These are phyloP conservation scores for Polyodon spathula DNA, from an alignment of 2,113 vertebrate species.

Conservation along the genomic window DNA sequence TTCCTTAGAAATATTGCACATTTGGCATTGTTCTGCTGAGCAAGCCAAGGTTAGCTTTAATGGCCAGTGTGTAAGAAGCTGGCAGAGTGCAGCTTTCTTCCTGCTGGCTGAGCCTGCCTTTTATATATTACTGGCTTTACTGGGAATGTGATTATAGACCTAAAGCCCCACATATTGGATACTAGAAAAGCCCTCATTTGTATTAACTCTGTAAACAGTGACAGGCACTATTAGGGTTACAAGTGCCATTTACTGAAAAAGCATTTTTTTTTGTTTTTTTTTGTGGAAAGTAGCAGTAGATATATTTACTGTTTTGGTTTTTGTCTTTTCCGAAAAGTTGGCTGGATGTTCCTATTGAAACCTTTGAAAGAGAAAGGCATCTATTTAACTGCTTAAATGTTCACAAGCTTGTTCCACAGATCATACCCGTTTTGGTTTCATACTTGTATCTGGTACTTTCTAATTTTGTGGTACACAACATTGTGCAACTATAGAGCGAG, in stretches of 20 bases:
- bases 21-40: slow-evolving; percentile 37
- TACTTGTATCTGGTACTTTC: no score
- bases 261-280: slow-evolving; percentile 28
- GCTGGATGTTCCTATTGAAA: no score
- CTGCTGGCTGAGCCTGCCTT: slow-evolving; percentile 28
- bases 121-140: slow-evolving; percentile 37
- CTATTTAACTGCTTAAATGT: no score
- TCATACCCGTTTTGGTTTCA: no score
- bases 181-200: slow-evolving; percentile 38
- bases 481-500: no score
- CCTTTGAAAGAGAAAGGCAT: no score
- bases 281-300: slow-evolving; percentile 17
- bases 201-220: slow-evolving; percentile 27
- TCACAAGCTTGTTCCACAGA: no score
- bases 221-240: slow-evolving; percentile 32
- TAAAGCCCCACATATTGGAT: slow-evolving; percentile 29
- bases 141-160: slow-evolving; percentile 25
- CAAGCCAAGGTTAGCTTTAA: slow-evolving; percentile 38
- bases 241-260: slow-evolving; percentile 32
- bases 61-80: slow-evolving; percentile 39
- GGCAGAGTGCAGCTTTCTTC: slow-evolving; percentile 33
- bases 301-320: slow-evolving; percentile 22
- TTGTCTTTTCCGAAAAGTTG: no score
- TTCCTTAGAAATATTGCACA: slow-evolving; percentile 29
- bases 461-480: no score